Evolutionary conservation across 2,797 vertebrate species (phyloP).

Genomic region (Molossus molossus): DNA sequence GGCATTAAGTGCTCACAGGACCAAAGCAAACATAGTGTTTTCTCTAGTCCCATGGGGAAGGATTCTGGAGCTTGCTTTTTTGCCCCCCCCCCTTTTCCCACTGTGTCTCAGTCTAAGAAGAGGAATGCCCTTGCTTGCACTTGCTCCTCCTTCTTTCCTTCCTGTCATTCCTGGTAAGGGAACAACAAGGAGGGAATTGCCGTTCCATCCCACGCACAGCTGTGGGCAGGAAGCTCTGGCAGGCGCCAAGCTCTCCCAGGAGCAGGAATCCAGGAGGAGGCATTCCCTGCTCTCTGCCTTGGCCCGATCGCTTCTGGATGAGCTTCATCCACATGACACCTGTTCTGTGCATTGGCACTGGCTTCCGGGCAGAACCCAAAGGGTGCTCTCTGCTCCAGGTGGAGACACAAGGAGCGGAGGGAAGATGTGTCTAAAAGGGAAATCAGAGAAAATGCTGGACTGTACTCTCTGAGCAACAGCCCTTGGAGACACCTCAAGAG

Average conservation of each 20-base stretch:
- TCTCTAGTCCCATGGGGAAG: not conserved
- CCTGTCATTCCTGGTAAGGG: conserved; percentile 69
- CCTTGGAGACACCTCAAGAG: conserved; percentile 78
- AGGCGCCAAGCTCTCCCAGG: not conserved
- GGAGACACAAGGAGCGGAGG: not conserved
- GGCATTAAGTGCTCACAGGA: not conserved
- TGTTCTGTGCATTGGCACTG: not conserved
- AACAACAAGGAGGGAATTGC: conserved; percentile 79
- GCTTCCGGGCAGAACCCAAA: not conserved
- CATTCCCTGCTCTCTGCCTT: not conserved
- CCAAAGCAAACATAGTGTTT: conserved; percentile 35
- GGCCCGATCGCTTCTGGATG: not conserved
- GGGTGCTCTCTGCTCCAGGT: not conserved
- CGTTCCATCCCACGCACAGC: conserved; percentile 77
- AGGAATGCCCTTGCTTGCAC: conserved; percentile 67
- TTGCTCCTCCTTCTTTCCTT: conserved; percentile 66
- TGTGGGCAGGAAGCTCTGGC: conserved; percentile 72
- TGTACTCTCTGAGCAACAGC: conserved; percentile 43
- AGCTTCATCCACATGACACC: conserved; percentile 53
- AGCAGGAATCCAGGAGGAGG: conserved; percentile 62
- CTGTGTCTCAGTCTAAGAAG: not conserved
- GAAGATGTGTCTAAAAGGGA: conserved; percentile 21
- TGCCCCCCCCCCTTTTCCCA: not conserved
- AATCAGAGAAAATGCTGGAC: conserved; percentile 63
- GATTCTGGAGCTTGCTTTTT: not conserved